A percentile compares a stretch with the other conserved stretches of the same genome.
Conservation (phyloP, 2,888 invertebrate species). For the Endotricha flammealis region DNA sequence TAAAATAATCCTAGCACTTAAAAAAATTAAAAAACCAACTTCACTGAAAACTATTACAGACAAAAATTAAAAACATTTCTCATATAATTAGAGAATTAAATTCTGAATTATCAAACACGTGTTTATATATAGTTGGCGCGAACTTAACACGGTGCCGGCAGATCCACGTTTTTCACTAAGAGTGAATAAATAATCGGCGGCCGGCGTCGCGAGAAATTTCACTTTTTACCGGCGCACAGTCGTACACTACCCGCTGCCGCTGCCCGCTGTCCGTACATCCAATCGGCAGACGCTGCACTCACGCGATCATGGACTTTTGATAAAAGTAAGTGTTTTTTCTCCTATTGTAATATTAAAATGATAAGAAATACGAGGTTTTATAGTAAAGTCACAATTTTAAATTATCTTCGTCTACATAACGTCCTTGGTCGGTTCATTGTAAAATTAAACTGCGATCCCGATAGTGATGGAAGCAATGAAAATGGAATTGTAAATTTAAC, state of each 20-base stretch:
- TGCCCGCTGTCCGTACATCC: conserved; percentile 14
- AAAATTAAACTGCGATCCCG: too few relatives aligned
- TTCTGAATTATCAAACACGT: conserved; percentile 56
- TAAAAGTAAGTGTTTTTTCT: conserved; percentile 39
- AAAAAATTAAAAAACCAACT: conserved; percentile 18
- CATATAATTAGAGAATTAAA: conserved; percentile 27
- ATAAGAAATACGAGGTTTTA: too few relatives aligned
- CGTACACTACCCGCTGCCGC: too few relatives aligned
- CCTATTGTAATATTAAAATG: too few relatives aligned
- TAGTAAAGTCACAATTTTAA: too few relatives aligned
- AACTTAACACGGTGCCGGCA: conserved; percentile 51
- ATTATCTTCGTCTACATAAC: too few relatives aligned
- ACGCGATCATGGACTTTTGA: conserved; percentile 48
- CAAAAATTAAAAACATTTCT: not conserved
- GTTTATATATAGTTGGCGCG: conserved; percentile 66
- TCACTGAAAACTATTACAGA: conserved; percentile 13
- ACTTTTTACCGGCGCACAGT: conserved; percentile 66
- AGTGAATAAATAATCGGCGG: conserved; percentile 58
- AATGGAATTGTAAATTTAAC: not conserved
- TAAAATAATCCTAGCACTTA: conserved; percentile 46
- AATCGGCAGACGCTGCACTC: conserved; percentile 51
- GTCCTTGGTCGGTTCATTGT: too few relatives aligned
- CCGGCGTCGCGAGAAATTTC: conserved; percentile 57
- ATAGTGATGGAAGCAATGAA: too few relatives aligned
- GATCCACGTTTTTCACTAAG: conserved; percentile 68